Evolutionary conservation across 2,888 invertebrate genomes (phyloP).

Genomic region (Phorcus lineatus): DNA sequence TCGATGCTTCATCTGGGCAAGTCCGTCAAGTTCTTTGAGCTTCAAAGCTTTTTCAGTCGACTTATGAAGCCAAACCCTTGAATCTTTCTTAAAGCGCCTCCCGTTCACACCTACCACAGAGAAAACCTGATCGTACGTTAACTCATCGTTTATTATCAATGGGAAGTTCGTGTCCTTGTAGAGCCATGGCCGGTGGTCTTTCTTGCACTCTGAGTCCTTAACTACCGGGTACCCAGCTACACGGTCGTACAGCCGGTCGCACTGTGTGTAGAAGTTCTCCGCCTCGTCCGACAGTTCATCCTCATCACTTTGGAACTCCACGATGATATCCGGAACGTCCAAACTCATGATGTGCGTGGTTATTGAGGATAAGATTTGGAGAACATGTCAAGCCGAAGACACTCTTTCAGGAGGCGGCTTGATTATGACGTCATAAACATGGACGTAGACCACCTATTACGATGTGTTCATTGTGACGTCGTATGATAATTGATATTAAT

Average conservation of each 20-base stretch:
- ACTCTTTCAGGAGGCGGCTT: no score
- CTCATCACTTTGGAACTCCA: neutral
- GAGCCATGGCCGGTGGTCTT: constrained; percentile 24
- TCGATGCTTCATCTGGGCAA: no score
- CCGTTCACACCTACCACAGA: constrained; percentile 20
- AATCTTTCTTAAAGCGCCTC: constrained; percentile 32
- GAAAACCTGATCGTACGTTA: constrained; percentile 4
- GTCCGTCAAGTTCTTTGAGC: neutral
- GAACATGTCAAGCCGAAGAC: no score
- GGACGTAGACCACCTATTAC: no score
- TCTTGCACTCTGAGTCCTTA: constrained; percentile 16
- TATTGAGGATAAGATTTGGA: no score
- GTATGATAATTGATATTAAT: no score
- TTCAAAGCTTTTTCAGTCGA: neutral
- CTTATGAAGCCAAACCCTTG: constrained; percentile 34
- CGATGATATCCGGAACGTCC: neutral
- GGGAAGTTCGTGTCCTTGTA: constrained; percentile 14
- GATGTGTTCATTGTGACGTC: no score
- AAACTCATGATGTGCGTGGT: no score
- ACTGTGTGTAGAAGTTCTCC: neutral
- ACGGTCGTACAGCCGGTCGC: neutral
- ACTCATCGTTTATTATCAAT: neutral
- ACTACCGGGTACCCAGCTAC: neutral
- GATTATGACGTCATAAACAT: no score
- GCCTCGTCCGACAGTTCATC: neutral